Percentiles rank a stretch among this genome's conserved stretches.
phyloP scores from a whole-genome alignment of 2,797 vertebrate species.

The Eospalax fontanierii region DNA sequence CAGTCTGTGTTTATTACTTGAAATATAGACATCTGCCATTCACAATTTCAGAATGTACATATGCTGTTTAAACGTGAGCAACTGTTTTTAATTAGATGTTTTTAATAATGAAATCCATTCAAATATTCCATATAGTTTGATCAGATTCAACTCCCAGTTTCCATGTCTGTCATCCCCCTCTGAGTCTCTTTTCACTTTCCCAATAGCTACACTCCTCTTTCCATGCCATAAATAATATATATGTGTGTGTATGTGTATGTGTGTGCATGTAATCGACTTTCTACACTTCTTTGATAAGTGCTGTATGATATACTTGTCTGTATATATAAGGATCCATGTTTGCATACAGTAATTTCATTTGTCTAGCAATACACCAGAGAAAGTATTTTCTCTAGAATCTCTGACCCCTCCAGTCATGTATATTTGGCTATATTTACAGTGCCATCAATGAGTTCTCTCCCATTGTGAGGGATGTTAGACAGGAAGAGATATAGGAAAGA shows the following conservation, averaged over 20 bases:
- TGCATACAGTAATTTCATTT: too few relatives aligned
- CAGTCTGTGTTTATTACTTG: neutral
- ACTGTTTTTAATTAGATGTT: neutral
- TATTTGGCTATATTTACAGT: too few relatives aligned
- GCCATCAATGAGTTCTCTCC: too few relatives aligned
- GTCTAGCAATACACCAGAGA: too few relatives aligned
- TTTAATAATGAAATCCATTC: neutral
- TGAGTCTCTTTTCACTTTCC: neutral
- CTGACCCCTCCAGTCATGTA: too few relatives aligned
- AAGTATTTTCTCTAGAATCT: too few relatives aligned
- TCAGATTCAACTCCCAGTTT: neutral
- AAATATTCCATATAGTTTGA: neutral
- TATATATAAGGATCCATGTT: too few relatives aligned
- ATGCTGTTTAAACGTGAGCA: neutral
- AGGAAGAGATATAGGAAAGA: too few relatives aligned
- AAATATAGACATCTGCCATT: neutral
- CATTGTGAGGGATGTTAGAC: too few relatives aligned
- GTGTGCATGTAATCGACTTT: neutral
- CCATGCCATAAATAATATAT: neutral
- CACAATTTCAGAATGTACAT: neutral
- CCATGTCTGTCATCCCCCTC: rapidly evolving
- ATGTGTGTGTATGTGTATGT: neutral
- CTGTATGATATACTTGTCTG: too few relatives aligned
- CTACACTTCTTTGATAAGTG: too few relatives aligned
- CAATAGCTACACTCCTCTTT: neutral